These are phyloP conservation scores for Melospiza melodia DNA, from an alignment of 2,113 vertebrate species.

Conservation along the genomic window DNA sequence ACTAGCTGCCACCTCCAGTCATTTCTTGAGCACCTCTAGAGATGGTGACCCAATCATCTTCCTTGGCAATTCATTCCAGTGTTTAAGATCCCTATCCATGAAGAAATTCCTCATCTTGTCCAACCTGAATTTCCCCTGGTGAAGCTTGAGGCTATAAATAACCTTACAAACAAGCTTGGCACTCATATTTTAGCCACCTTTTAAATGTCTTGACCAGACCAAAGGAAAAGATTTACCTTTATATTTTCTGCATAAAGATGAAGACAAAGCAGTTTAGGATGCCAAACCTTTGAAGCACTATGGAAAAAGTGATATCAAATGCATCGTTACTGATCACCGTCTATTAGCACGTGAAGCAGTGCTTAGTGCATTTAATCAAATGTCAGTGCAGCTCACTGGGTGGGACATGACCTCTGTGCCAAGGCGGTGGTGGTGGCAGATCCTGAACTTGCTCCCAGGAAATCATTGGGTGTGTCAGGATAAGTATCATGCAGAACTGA, in stretches of 20 bases:
- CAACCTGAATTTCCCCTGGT: background rate
- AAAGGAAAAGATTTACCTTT: background rate
- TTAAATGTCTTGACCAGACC: background rate
- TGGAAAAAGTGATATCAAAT: background rate
- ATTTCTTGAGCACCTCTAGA: background rate
- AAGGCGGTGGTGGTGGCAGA: background rate
- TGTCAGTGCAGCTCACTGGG: background rate
- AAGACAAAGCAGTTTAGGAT: background rate
- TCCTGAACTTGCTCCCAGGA: background rate
- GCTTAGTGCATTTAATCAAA: background rate
- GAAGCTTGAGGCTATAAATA: background rate
- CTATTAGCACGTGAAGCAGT: background rate
- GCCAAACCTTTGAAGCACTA: background rate
- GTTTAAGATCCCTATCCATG: background rate
- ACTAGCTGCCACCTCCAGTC: accelerated
- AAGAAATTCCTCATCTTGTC: background rate
- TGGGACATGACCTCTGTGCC: background rate
- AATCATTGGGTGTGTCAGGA: background rate
- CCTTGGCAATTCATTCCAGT: background rate
- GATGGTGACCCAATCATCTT: background rate
- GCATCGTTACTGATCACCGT: background rate
- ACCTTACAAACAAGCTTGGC: background rate
- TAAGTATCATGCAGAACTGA: background rate
- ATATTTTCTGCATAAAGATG: background rate
- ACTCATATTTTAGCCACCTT: background rate